phyloP scores from a whole-genome alignment of 2,113 vertebrate genomes.

The Malaclemys terrapin region DNA sequence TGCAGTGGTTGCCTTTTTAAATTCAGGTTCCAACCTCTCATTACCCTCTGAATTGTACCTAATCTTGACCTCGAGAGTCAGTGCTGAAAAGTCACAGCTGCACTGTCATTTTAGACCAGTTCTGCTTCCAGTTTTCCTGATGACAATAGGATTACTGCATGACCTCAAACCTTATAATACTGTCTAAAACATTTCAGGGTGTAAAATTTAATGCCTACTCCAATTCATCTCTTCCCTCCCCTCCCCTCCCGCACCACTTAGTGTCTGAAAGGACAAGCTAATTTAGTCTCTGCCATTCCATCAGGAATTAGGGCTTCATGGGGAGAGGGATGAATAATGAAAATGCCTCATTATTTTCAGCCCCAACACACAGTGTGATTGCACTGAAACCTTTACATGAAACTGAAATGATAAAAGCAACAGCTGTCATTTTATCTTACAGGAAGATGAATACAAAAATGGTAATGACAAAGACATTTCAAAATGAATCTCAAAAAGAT shows the following conservation, averaged over 20 bases:
- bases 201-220: too few species aligned
- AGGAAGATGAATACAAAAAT: background rate
- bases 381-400: background rate
- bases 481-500: constrained; percentile 3
- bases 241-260: background rate
- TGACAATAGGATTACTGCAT: too few species aligned
- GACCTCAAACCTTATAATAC: too few species aligned
- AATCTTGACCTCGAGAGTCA: background rate
- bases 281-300: background rate
- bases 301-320: background rate
- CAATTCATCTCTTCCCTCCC: too few species aligned
- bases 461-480: background rate
- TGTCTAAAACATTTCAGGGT: too few species aligned
- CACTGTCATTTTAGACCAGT: background rate
- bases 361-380: background rate
- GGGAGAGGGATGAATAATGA: background rate
- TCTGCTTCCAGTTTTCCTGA: background rate
- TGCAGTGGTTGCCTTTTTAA: background rate
- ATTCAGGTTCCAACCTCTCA: background rate
- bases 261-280: background rate
- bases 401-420: background rate
- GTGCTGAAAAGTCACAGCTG: too few species aligned
- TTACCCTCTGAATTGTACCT: background rate
- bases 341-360: background rate
- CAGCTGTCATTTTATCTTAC: background rate